Evolutionary conservation across 2,797 vertebrate genomes (phyloP).

Genomic region (Linurgus olivaceus): DNA sequence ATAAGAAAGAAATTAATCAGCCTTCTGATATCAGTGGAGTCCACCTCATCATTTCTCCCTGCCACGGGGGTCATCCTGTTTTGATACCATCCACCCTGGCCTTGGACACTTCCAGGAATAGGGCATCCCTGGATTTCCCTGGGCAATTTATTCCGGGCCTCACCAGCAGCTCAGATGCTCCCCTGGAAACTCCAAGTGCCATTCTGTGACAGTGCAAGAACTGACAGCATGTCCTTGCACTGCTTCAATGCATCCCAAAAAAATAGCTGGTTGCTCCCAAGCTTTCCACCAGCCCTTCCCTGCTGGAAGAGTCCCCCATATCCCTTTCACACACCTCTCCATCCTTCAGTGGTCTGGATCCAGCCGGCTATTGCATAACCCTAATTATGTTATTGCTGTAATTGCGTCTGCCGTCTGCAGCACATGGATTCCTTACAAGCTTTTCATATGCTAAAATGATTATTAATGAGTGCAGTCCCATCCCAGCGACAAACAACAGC

Average conservation of each 20-base stretch:
- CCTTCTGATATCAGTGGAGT: neutral
- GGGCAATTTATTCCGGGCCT: neutral
- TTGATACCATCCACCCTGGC: neutral
- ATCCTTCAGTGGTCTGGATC: neutral
- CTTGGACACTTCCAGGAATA: neutral
- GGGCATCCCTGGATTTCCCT: rapidly evolving
- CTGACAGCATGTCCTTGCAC: neutral
- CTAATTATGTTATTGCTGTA: constrained; percentile 65
- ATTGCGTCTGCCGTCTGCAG: constrained; percentile 60
- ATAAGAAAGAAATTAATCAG: neutral
- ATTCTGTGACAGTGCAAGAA: neutral
- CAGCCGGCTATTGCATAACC: constrained; percentile 37
- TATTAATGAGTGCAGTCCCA: constrained; percentile 66
- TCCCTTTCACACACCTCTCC: neutral
- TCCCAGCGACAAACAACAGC: constrained; percentile 18
- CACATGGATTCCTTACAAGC: constrained; percentile 67
- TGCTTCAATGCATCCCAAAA: neutral
- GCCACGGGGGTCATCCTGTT: neutral
- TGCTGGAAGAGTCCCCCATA: neutral
- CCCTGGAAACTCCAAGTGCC: neutral
- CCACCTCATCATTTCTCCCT: neutral
- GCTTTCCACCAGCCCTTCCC: neutral
- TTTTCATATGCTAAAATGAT: constrained; percentile 71
- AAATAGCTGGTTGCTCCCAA: neutral
- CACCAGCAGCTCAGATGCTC: neutral